Percentiles rank a stretch among this genome's conserved stretches.
Conservation (phyloP, 1,140 invertebrate genomes). For the Scaptomyza hsui region DNA sequence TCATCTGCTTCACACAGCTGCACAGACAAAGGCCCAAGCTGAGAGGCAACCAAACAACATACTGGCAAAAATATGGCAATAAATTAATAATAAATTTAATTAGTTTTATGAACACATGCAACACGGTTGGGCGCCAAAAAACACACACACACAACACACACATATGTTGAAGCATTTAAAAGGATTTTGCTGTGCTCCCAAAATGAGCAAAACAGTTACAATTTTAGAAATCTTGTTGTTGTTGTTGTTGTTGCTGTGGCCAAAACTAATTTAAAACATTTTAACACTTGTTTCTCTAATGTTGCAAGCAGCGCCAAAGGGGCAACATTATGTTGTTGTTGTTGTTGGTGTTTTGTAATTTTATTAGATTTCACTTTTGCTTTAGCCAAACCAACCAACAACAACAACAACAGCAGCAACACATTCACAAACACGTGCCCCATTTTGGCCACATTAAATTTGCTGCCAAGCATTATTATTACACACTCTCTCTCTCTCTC, state of each 20-base stretch:
- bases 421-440: constrained; percentile 7
- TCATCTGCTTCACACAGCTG: constrained; percentile 6
- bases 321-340: constrained; percentile 25
- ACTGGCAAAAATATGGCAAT: constrained; percentile 52
- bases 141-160: constrained; percentile 16
- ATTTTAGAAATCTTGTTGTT: constrained; percentile 45
- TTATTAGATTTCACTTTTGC: constrained; percentile 75
- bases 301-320: constrained; percentile 18
- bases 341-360: constrained; percentile 50
- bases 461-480: constrained; percentile 52
- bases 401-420: neutral
- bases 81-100: constrained; percentile 75
- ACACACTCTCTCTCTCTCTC: constrained; percentile 18
- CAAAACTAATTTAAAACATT: constrained; percentile 81
- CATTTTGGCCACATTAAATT: constrained; percentile 62
- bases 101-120: constrained; percentile 54
- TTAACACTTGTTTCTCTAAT: constrained; percentile 77
- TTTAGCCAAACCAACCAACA: constrained; percentile 7
- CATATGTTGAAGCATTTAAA: constrained; percentile 29
- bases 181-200: constrained; percentile 36
- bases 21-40: neutral
- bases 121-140: constrained; percentile 21
- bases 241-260: constrained; percentile 36
- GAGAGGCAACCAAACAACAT: constrained; percentile 14
- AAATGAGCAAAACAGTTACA: constrained; percentile 44